Evolutionary conservation across 2,797 vertebrate species (phyloP), one percentile per base, ranked within the genome.

Genomic region (Cottoperca gobio): DNA sequence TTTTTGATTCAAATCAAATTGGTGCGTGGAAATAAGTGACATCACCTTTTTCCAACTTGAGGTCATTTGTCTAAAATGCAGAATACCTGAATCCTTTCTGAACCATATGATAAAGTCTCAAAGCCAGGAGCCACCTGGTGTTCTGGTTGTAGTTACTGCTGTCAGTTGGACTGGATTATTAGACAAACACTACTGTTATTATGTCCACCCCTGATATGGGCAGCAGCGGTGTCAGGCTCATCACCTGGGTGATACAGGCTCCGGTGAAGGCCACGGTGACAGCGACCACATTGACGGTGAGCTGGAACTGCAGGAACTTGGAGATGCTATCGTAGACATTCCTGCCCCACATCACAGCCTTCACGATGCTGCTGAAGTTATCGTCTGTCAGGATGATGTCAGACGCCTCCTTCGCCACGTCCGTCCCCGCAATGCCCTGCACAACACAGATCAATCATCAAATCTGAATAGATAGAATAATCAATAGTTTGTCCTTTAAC

Each of bases 291-390:
- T 99, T 99, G 67, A 99, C 97, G 0, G 98, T 99, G 63, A 99
- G 96, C 93, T 99, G 98, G 93, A 99, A 99, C 92, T 99, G 97
- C 81, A 99, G 91, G 90, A 99, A 99, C 87, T 99, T 99, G 70
- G 97, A 99, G 91, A 99, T 99, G 86, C 97, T 99, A 88, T 99
- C 98, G 0, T 99, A 99, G 69, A 99, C 97, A 0, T 99, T 99
- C 54, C 97, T 93, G 6, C 98, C 97, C 98, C 98, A 99, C 98
- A 99, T 99, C 26, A 99, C 98, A 0, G 98, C 98, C 88, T 99
- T 99, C 63, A 99, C 98, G 3, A 99, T 99, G 93, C 98, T 99
- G 86, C 90, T 96, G 94, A 99, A 99, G 87, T 99, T 99, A 86
- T 99, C 98, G 0, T 99, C 98, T 0, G 98, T 99, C 72, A 99